Base-by-base conservation (phyloP, 2,797 vertebrate genomes). In the Danio choprae region DNA sequence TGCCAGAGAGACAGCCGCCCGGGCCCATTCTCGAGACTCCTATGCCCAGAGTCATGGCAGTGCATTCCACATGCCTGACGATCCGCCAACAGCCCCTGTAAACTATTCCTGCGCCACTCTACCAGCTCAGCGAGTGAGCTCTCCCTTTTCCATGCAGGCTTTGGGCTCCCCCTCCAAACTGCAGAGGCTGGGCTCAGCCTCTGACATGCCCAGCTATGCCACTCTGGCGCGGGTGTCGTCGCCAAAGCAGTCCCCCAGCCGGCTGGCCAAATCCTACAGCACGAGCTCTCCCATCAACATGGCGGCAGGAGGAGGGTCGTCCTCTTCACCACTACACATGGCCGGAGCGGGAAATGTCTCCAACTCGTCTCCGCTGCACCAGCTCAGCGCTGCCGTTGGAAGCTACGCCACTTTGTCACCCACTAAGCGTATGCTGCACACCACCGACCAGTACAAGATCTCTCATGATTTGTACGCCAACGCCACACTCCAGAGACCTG, bases 261-360 rank as follows among this genome's bases (percentile, higher is more conserved):
- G 97, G 79, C 96, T 98, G 78, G 97, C 97, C 91, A 98, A 98
- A 93, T 98, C 97, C 85, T 98, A 97, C 95, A 95, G 97, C 95
- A 97, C 97, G 88, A 98, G 97, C 88, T 99, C 97, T 60, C 97
- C 97, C 88, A 97, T 98, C 92, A 98, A 97, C 92, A 96, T 97
- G 91, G 96, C 95, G 64, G 91, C 89, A 7, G 91, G 91, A 0
- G 93, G 85, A 90, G 92, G 92, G 81, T 89, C 91, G n/a, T 89
- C 89, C 50, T 93, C 94, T 81, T 98, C 97, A 64, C 96, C 97
- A 4, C 94, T 96, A 84, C 94, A 95, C 87, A 91, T 95, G 90
- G 87, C 89, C 11, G 91, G 96, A 84, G 78, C 84, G 4, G 92
- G 90, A 29, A 93, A 91, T 81, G 88, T 88, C 84, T 79, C 76